These are phyloP conservation scores for Anabacerthia variegaticeps DNA, from an alignment of 2,797 vertebrate species.

Conservation along the genomic window DNA sequence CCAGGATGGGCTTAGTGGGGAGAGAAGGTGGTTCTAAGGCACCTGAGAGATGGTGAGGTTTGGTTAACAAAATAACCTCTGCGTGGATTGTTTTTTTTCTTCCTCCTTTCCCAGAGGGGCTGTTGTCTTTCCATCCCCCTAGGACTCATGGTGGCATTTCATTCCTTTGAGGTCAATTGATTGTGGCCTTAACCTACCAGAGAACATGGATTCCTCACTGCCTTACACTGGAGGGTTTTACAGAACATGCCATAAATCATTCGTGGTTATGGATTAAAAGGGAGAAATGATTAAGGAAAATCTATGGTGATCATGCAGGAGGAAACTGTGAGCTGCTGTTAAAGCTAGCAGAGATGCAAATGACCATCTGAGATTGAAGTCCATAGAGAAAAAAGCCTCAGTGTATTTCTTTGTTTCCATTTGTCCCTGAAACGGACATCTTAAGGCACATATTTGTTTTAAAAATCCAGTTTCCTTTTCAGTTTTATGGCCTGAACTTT, in stretches of 20 bases:
- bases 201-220: not conserved
- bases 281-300: not conserved
- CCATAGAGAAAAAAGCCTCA: not conserved
- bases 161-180: not conserved
- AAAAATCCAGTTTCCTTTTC: not conserved
- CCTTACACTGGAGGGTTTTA: not conserved
- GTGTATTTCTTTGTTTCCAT: not conserved
- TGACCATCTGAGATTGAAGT: not conserved
- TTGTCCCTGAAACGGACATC: not conserved
- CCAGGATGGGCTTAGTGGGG: not conserved
- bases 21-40: not conserved
- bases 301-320: not conserved
- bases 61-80: not conserved
- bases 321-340: not conserved
- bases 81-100: not conserved
- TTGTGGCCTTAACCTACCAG: not conserved
- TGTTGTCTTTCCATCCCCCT: not conserved
- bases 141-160: not conserved
- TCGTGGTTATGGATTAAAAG: not conserved
- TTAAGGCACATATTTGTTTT: not conserved
- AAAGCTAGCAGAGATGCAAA: not conserved
- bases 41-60: not conserved
- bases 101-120: not conserved
- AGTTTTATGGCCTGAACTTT: not conserved
- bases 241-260: not conserved